Evolutionary conservation across 2,888 invertebrate species (phyloP).

Genomic region (Parasteatoda lunata): DNA sequence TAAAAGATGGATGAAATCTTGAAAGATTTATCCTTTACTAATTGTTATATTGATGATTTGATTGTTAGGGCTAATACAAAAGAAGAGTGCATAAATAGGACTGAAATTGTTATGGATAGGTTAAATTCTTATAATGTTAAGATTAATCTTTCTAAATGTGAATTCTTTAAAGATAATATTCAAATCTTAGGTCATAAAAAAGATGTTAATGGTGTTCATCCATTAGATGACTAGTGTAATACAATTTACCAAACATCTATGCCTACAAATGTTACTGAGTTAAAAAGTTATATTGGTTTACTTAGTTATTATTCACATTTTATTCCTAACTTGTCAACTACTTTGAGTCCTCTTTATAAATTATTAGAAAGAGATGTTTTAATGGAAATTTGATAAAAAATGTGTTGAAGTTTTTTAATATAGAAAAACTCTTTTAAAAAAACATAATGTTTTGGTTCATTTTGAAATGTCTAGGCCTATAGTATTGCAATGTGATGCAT

Average conservation of each 20-base stretch:
- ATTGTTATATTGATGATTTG: not conserved
- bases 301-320: too few species aligned
- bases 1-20: not conserved
- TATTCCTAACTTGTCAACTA: too few species aligned
- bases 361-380: too few species aligned
- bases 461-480: not conserved
- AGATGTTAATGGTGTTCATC: not conserved
- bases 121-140: not conserved
- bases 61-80: not conserved
- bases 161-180: not conserved
- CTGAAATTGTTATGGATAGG: not conserved
- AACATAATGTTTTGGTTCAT: constrained; percentile 8
- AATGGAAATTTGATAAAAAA: too few species aligned
- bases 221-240: too few species aligned
- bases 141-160: constrained; percentile 3
- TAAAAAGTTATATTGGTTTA: too few species aligned
- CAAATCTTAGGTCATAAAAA: not conserved
- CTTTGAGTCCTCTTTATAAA: too few species aligned
- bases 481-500: constrained; percentile 7
- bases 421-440: not conserved
- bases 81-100: constrained; percentile 1
- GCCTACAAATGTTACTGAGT: too few species aligned
- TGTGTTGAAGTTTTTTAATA: too few species aligned
- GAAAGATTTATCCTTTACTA: not conserved
- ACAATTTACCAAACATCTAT: too few species aligned